Conservation (phyloP, 1,140 invertebrate species). For the Ostrea denselamellosa region DNA sequence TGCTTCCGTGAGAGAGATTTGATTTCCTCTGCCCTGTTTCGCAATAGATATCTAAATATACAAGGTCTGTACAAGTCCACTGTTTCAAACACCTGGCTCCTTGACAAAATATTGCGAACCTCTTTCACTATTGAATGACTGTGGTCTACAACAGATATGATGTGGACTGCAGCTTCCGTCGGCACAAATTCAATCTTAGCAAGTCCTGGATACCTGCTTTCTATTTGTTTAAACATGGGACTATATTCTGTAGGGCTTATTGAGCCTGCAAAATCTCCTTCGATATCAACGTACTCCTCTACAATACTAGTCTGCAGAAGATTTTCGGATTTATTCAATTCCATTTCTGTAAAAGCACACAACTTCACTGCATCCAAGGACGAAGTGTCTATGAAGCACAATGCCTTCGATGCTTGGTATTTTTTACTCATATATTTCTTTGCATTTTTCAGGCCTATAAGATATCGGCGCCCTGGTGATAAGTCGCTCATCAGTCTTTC, state of each 20-base stretch:
- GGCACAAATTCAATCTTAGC: neutral
- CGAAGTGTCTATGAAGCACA: neutral
- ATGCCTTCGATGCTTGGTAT: neutral
- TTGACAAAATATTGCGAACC: neutral
- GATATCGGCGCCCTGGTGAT: neutral
- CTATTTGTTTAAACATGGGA: neutral
- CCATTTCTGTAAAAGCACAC: conserved; percentile 12
- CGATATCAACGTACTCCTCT: neutral
- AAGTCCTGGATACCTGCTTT: neutral
- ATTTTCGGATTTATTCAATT: conserved; percentile 6
- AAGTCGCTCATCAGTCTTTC: neutral
- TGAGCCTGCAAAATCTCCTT: neutral
- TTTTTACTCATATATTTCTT: neutral
- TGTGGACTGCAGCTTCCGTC: neutral
- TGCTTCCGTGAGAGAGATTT: neutral
- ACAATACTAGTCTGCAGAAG: neutral
- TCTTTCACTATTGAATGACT: neutral
- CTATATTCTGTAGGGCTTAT: neutral
- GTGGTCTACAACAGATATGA: neutral
- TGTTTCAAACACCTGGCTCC: neutral
- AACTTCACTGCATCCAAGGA: neutral
- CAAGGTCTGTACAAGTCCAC: neutral
- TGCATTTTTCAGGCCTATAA: neutral
- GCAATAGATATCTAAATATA: neutral
- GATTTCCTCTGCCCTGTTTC: neutral